Conservation (phyloP, 2,113 vertebrate species). For the Colinus virginianus region DNA sequence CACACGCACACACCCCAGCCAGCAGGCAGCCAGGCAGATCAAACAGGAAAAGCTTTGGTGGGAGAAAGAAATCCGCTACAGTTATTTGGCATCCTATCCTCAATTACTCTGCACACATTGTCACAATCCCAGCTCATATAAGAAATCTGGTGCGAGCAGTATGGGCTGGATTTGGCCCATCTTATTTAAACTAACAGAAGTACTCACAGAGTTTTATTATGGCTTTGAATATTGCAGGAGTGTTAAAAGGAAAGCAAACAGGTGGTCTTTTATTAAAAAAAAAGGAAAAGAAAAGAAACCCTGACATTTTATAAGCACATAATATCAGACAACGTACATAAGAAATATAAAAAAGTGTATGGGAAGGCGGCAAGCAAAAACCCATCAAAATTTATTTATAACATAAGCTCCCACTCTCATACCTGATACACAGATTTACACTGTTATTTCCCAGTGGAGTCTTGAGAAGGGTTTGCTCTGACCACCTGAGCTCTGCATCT, state of each 20-base stretch:
- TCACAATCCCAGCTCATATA: neutral
- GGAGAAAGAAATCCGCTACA: neutral
- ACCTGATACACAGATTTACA: neutral
- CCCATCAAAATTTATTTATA: neutral
- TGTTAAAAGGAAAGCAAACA: constrained; percentile 26
- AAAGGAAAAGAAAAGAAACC: too few relatives aligned
- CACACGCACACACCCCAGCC: neutral
- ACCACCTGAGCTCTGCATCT: neutral
- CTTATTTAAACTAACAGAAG: constrained; percentile 5
- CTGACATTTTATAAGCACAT: neutral
- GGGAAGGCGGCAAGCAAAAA: neutral
- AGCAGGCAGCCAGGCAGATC: neutral
- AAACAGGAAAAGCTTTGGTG: neutral
- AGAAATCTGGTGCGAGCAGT: neutral
- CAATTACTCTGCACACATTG: neutral
- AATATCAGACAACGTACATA: neutral
- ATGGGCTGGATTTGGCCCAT: neutral
- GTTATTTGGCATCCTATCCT: neutral
- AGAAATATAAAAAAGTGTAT: neutral
- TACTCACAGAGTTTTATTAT: neutral
- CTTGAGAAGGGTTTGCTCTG: neutral
- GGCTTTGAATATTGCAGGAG: constrained; percentile 9
- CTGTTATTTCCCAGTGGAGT: neutral
- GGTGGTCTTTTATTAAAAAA: neutral
- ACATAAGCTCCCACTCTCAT: neutral